These are phyloP conservation scores for Scelioninae gen. 1 DNA, from an alignment of 2,888 invertebrate genomes.

Conservation along the genomic window DNA sequence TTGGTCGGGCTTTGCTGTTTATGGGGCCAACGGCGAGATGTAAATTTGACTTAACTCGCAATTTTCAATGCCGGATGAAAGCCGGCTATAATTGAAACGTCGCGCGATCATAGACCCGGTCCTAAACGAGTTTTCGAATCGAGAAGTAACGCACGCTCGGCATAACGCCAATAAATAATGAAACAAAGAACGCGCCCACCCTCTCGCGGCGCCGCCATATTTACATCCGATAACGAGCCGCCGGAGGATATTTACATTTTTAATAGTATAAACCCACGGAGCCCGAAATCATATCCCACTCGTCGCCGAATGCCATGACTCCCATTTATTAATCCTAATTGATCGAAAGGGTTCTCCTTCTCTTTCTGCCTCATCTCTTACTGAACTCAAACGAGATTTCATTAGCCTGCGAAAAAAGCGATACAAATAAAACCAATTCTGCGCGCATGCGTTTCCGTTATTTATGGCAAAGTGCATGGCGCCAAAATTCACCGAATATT, in stretches of 20 bases:
- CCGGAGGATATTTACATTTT: constrained; percentile 83
- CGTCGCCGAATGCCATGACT: constrained; percentile 73
- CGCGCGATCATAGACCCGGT: constrained; percentile 63
- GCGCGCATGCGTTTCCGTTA: constrained; percentile 50
- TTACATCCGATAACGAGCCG: constrained; percentile 84
- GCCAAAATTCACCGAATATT: constrained; percentile 64
- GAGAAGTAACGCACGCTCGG: constrained; percentile 61
- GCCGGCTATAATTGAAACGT: constrained; percentile 70
- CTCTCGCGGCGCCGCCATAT: constrained; percentile 77
- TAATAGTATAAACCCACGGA: constrained; percentile 83
- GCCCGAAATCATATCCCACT: constrained; percentile 72
- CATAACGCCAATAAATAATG: constrained; percentile 81
- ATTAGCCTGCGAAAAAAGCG: constrained; percentile 50
- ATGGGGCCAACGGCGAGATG: constrained; percentile 38
- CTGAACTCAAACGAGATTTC: constrained; percentile 25
- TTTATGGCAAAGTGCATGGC: constrained; percentile 65
- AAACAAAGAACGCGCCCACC: constrained; percentile 79
- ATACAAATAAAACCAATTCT: constrained; percentile 49
- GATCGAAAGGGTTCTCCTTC: constrained; percentile 79
- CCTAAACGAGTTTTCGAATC: constrained; percentile 65
- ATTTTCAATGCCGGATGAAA: constrained; percentile 39
- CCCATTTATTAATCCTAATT: constrained; percentile 84
- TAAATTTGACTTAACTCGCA: constrained; percentile 49
- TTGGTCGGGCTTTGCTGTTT: constrained; percentile 4
- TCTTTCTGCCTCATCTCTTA: constrained; percentile 7